Base-by-base conservation (phyloP, 2,113 vertebrate genomes). In the Chloropsis cyanopogon region DNA sequence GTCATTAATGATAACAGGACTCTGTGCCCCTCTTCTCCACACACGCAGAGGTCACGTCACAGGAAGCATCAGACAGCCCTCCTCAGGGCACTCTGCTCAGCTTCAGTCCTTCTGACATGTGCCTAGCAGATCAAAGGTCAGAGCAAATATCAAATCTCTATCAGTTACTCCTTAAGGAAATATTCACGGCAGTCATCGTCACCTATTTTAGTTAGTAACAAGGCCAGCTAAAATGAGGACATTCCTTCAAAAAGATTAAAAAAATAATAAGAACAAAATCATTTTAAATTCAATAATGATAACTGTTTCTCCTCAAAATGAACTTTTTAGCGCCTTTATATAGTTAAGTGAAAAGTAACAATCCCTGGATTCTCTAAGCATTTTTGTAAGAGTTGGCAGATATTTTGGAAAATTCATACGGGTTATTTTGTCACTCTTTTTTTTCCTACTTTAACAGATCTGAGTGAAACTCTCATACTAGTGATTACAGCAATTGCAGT, bases 1-100 rank as follows among this genome's bases (percentile, higher is more conserved):
- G 87, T 60, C 64, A 92, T 82, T 88, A 89, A 49, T 66, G 25
- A 87, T 87, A 93, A 97, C 28, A 83, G 41, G 52, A 78, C 49
- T 56, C 35, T 1, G 3, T 82, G 47, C 9, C 39, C 21, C 33
- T 73, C 18, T 86, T 13, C 23, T 76, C 35, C 41, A 61, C 0
- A 1, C 1, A 4, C 19, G 63, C 17, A 25, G 14, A 61, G 25
- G 37, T 82, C 44, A 37, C 0, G 0, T 41, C 56, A 61, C 2
- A 5, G 33, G 37, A 61, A 83, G 52, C 46, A 54, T 41, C 73
- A 80, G 42, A 42, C 33, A 83, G 42, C 2, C 1, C 29, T 94
- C 46, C 66, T 86, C 8, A 3, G 39, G n/a, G 66, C 26, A 33
- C 47, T 68, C 20, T 3, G 5, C 52, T 65, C 59, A 66, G 21